A percentile compares a stretch with the other conserved stretches of the same genome.
phyloP scores from a whole-genome alignment of 1,140 invertebrate genomes.

The Tyrophagus putrescentiae region DNA sequence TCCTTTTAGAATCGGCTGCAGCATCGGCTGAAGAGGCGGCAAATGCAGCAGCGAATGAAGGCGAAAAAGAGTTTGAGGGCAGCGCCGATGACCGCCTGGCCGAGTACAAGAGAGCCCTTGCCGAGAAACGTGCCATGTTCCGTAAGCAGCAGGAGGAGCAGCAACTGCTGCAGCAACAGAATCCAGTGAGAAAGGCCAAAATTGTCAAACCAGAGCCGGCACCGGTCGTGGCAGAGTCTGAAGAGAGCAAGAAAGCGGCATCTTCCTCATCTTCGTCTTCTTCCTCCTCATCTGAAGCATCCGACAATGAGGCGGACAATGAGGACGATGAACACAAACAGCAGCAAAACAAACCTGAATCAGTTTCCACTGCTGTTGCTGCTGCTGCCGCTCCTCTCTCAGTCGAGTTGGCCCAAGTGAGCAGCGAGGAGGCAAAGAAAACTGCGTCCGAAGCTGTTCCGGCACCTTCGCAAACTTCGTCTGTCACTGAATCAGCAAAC shows the following conservation, averaged over 20 bases:
- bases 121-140: constrained; percentile 3
- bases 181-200: neutral
- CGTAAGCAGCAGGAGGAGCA: constrained; percentile 6
- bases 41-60: neutral
- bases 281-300: neutral
- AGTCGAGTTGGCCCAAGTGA: too few relatives aligned
- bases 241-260: neutral
- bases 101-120: constrained; percentile 5
- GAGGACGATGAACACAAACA: too few relatives aligned
- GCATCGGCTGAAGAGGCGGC: neutral
- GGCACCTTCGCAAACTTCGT: too few relatives aligned
- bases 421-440: too few relatives aligned
- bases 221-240: neutral
- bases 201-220: neutral
- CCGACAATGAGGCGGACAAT: neutral
- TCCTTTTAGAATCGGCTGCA: too few relatives aligned
- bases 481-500: too few relatives aligned
- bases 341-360: too few relatives aligned
- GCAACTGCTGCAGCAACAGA: neutral
- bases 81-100: neutral
- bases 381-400: too few relatives aligned
- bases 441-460: too few relatives aligned
- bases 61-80: neutral
- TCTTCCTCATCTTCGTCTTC: constrained; percentile 5
- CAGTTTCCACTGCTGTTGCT: too few relatives aligned